Evolutionary conservation across 1,140 invertebrate species (phyloP), one percentile per base, ranked within the genome.

Genomic region (Bathynomus jamesi): DNA sequence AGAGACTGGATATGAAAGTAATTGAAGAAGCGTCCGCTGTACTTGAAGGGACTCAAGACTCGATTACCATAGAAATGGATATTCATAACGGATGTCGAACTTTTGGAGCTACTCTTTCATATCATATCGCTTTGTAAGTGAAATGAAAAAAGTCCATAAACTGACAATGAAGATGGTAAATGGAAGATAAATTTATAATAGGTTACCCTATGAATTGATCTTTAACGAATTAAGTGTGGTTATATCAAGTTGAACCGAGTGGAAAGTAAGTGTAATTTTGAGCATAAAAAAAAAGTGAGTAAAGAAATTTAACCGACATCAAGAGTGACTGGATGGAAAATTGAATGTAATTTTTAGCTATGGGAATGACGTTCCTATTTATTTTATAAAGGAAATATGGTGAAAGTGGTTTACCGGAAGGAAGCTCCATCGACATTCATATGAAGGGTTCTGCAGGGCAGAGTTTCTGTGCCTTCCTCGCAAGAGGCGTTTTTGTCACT

Each of bases 401-500:
- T 13, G 95, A 98, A 78, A 83, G 85, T 30, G 96, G 97, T 60
- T 83, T 99, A 27, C 92, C 95, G 8, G 87, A 89, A 1, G 86
- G 84, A 46, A 88, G 89, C 74, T 90, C 88, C 74, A 94, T 99
- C 71, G 89, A 93, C 76, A 92, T 99, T 46, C 87, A 87, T 64
- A 82, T 99, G 31, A 90, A 84, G 73, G 97, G 97, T 8, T 96
- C 94, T n/a, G 97, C 96, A 28, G 97, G 97, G 30, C 97, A 99
- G 84, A 98, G 95, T 81, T 99, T 99, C 84, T 95, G 97, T 82
- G 96, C 96, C n/a, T 99, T 99, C 84, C 83, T 99, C 73, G 89
- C 91, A 0, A 91, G 89, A 72, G 97, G 97, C 30, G 87, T 99
- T 71, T 89, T 89, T 75, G 90, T 98, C 1, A 92, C 88, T 11